A percentile compares a stretch with the other conserved stretches of the same genome.
These are phyloP conservation scores for Rousettus leschenaultii DNA, from an alignment of 2,113 vertebrate genomes.

Conservation along the genomic window DNA sequence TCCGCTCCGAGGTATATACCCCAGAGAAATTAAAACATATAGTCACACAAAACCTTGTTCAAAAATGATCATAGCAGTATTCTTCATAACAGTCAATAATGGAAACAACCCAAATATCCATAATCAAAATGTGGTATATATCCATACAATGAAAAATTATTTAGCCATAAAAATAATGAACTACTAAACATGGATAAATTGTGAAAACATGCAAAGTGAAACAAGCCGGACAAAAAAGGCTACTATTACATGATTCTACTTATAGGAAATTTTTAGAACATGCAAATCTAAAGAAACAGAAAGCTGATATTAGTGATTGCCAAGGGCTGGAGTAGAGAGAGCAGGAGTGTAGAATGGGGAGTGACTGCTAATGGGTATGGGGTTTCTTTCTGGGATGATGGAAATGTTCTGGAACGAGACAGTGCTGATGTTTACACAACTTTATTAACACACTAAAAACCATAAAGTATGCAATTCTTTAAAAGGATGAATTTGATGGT, in stretches of 20 bases:
- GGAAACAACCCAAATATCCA: background rate
- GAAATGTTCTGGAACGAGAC: constrained; percentile 3
- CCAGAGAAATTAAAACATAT: constrained; percentile 27
- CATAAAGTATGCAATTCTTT: background rate
- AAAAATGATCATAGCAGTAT: background rate
- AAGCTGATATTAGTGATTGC: background rate
- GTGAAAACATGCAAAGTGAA: background rate
- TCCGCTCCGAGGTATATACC: background rate
- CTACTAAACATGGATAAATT: background rate
- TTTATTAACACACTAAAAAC: constrained; percentile 14
- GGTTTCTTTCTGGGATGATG: background rate
- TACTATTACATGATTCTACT: background rate
- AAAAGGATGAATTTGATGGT: background rate
- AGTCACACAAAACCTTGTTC: background rate
- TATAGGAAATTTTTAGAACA: background rate
- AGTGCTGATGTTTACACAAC: background rate
- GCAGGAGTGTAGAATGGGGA: background rate
- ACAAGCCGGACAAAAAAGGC: background rate
- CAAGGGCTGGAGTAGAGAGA: background rate
- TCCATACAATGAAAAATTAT: background rate
- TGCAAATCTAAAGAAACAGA: background rate
- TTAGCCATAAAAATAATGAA: constrained; percentile 19
- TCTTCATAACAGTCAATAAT: background rate
- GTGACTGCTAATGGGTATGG: background rate
- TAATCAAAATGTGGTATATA: background rate